Conservation (phyloP, 1,140 invertebrate species). For the Solenopsis fugax region DNA sequence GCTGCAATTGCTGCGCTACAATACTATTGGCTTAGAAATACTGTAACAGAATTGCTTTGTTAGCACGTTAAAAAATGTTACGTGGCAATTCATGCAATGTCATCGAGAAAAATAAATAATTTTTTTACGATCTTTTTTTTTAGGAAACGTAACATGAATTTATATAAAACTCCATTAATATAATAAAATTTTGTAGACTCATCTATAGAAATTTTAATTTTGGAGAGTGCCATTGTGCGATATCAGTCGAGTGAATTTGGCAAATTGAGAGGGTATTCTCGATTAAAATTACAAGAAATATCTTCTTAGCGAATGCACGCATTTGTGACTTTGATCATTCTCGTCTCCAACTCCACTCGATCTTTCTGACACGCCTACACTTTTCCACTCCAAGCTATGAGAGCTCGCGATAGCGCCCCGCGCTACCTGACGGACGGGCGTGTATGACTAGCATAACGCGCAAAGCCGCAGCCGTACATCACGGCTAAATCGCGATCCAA, state of each 20-base stretch:
- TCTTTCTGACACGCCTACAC: constrained; percentile 18
- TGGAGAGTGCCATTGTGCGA: not conserved
- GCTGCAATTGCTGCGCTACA: not conserved
- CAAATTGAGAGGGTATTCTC: not conserved
- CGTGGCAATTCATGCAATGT: not conserved
- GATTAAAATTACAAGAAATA: not conserved
- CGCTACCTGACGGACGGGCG: constrained; percentile 76
- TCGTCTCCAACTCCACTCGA: not conserved
- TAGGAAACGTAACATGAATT: not conserved
- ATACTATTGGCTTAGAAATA: not conserved
- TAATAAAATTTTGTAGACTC: not conserved
- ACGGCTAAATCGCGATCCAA: constrained; percentile 86
- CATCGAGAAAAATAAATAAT: not conserved
- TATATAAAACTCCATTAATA: not conserved
- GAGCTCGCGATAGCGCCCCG: constrained; percentile 66
- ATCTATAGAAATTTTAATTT: not conserved
- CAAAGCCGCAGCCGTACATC: constrained; percentile 85
- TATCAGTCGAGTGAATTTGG: not conserved
- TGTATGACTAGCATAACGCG: constrained; percentile 79
- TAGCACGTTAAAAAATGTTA: not conserved
- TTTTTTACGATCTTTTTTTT: not conserved
- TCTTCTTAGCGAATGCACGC: not conserved
- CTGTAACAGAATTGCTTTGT: not conserved
- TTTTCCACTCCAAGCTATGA: constrained; percentile 56
- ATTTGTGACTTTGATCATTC: not conserved